phyloP scores from a whole-genome alignment of 2,888 invertebrate genomes.

The Conomelus anceps region DNA sequence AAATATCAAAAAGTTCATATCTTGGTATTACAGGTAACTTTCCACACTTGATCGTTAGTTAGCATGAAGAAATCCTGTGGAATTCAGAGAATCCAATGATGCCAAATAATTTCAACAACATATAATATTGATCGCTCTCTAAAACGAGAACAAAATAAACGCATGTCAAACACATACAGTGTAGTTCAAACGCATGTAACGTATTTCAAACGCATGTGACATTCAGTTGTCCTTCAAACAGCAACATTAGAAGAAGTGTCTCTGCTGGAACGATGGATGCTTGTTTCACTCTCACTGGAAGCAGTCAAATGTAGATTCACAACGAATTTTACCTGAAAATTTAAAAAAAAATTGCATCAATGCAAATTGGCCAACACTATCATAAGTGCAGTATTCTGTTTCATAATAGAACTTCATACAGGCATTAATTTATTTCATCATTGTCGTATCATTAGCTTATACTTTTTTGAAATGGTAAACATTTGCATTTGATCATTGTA shows the following conservation, averaged over 20 bases:
- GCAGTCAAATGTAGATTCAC: background rate
- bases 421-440: no score
- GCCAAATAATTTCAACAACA: background rate
- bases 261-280: background rate
- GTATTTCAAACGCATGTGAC: background rate
- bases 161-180: no score
- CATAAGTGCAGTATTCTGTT: no score
- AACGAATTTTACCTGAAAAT: background rate
- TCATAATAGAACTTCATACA: no score
- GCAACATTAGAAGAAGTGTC: background rate
- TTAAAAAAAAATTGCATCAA: background rate
- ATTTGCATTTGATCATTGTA: no score
- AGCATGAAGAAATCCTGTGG: background rate
- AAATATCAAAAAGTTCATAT: background rate
- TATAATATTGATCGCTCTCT: background rate
- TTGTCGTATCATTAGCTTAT: no score
- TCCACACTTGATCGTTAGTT: background rate
- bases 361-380: no score
- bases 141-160: background rate
- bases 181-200: no score
- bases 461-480: no score
- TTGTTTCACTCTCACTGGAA: background rate
- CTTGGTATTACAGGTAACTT: background rate
- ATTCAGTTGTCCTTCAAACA: background rate
- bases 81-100: background rate